Evolutionary conservation across 2,797 vertebrate genomes (phyloP), one percentile per base, ranked within the genome.

Genomic region (Cuniculus paca): DNA sequence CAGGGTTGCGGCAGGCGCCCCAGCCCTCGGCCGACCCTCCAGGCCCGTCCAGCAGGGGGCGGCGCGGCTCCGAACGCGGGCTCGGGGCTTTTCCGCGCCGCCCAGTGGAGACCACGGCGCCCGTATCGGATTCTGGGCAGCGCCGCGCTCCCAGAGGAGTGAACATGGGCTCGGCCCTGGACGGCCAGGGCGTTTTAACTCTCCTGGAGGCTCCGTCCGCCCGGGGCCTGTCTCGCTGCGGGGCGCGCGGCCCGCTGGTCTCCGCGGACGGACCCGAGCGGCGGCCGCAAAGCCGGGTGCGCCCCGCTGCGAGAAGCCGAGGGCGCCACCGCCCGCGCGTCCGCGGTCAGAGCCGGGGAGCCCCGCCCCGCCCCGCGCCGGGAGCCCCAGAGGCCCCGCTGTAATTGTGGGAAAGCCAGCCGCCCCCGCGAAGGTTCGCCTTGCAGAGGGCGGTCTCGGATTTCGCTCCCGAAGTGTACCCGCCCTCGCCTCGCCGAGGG

Each of bases 41-140:
- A 58, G 61, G 63, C n/a, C 58, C 74, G 74, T 93, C 97, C 97
- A 94, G 96, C 94, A 97, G 97, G 93, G 95, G 96, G 95, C 97
- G 91, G 95, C 83, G 91, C 19, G 48, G 14, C n/a, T 72, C 63
- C 12, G 31, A 84, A 42, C 16, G 10, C 17, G 2, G 50, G 31
- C 1, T 12, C 39, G 0, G 50, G 16, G 45, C 31, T 84, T 58
- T 0, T 24, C 17, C 0, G 3, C 6, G 7, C 50, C 0, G 24
- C 24, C n/a, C 36, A 0, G 0, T 5, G 2, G 26, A 19, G 58
- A 16, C n/a, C 85, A 5, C 34, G 0, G 22, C 5, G 74, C 31
- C 48, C 24, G 61, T 1, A 2, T 17, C n/a, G 48, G 63, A 24
- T 84, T 52, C 24, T 0, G 4, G 19, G 50, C 36, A 1, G 0